Percentiles rank a stretch among this genome's conserved stretches.
Evolutionary conservation across 1,140 invertebrate species (phyloP).

Genomic region (Tetramorium alpestre): DNA sequence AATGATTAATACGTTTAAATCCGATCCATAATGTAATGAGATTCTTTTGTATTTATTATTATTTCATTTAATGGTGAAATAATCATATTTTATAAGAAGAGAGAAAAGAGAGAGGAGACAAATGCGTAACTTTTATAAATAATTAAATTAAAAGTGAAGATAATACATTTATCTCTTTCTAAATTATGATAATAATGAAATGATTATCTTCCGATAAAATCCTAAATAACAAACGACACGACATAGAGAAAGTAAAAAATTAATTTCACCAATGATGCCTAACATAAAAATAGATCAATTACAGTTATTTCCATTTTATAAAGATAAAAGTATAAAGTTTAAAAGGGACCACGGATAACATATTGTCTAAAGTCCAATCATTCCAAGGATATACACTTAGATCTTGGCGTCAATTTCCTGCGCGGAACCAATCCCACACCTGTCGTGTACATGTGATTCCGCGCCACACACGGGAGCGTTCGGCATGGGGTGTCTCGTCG

Average conservation of each 20-base stretch:
- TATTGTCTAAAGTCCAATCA: neutral
- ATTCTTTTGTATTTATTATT: neutral
- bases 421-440: neutral
- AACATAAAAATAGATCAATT: neutral
- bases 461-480: neutral
- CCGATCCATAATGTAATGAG: neutral
- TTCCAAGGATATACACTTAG: neutral
- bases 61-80: neutral
- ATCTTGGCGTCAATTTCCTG: slow-evolving; percentile 12
- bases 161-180: neutral
- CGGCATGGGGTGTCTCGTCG: neutral
- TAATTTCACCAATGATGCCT: neutral
- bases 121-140: neutral
- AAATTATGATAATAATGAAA: neutral
- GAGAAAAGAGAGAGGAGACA: neutral
- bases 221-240: neutral
- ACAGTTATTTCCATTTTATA: neutral
- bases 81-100: neutral
- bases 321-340: neutral
- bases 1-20: slow-evolving; percentile 18
- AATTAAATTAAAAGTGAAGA: neutral
- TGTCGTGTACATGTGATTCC: neutral
- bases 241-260: neutral
- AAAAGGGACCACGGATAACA: neutral
- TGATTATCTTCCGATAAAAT: neutral